Conservation (phyloP, 2,888 invertebrate genomes). For the Epistrophe eligans region DNA sequence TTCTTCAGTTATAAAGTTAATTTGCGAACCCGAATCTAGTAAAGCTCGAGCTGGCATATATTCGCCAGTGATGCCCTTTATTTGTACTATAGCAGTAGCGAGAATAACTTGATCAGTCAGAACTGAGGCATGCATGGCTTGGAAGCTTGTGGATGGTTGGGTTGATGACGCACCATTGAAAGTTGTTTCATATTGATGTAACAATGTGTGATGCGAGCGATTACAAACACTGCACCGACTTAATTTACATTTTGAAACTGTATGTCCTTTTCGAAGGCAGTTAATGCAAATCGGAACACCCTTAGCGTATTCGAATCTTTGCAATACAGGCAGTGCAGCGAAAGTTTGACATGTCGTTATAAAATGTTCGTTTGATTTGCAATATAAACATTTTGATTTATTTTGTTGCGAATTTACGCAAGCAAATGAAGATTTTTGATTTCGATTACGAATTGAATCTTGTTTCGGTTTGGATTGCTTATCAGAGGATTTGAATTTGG, state of each 20-base stretch:
- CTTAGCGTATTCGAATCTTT: constrained; percentile 19
- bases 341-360: constrained; percentile 30
- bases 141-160: too few relatives aligned
- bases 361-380: constrained; percentile 5
- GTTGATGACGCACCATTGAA: too few relatives aligned
- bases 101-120: constrained; percentile 24
- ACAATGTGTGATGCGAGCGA: too few relatives aligned
- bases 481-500: not conserved
- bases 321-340: not conserved
- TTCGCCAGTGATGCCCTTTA: not conserved
- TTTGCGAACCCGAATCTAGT: constrained; percentile 4
- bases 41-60: not conserved
- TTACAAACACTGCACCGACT: too few relatives aligned
- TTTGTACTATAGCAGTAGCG: constrained; percentile 14
- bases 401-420: constrained; percentile 4
- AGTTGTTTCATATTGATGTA: too few relatives aligned
- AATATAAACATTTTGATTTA: constrained; percentile 8
- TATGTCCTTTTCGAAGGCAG: not conserved
- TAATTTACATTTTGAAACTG: too few relatives aligned
- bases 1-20: constrained; percentile 41
- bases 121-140: constrained; percentile 7
- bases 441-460: not conserved
- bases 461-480: constrained; percentile 17
- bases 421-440: constrained; percentile 15
- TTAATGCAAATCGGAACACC: constrained; percentile 12